A percentile compares a stretch with the other conserved stretches of the same genome.
phyloP scores from a whole-genome alignment of 2,888 invertebrate species.

The Eupeodes luniger region DNA sequence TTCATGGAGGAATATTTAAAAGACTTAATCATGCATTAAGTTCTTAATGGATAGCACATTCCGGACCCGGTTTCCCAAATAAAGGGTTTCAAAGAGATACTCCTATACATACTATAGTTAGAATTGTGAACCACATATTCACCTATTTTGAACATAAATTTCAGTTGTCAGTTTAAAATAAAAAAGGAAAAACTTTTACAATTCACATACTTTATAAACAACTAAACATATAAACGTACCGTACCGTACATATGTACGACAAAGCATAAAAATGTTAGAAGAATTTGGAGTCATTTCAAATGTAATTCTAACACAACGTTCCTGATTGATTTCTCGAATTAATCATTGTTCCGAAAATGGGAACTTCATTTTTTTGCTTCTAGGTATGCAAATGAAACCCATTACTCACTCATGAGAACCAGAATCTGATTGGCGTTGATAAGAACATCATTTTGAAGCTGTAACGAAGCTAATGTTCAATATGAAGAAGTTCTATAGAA shows the following conservation, averaged over 20 bases:
- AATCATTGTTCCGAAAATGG: not conserved
- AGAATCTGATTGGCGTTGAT: conserved; percentile 23
- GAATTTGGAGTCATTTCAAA: not conserved
- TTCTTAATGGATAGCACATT: not conserved
- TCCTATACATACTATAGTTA: not conserved
- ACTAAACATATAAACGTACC: not conserved
- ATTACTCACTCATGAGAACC: not conserved
- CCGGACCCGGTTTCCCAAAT: not conserved
- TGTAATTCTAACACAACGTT: not conserved
- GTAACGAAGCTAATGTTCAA: conserved; percentile 38
- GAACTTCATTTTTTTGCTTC: not conserved
- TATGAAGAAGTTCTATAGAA: conserved; percentile 24
- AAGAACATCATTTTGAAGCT: not conserved
- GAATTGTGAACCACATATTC: not conserved
- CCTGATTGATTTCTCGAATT: conserved; percentile 1
- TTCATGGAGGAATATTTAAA: not conserved
- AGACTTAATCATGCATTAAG: conserved; percentile 17
- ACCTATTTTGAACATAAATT: not conserved
- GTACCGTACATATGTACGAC: not conserved
- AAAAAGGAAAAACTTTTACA: not conserved
- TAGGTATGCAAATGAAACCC: conserved; percentile 1
- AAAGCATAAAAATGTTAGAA: not conserved
- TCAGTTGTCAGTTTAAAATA: not conserved
- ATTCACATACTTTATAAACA: too few relatives aligned
- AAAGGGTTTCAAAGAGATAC: not conserved